Evolutionary conservation across 2,797 vertebrate species (phyloP), one percentile per base, ranked within the genome.

Genomic region (Oreonectes daqikongensis): DNA sequence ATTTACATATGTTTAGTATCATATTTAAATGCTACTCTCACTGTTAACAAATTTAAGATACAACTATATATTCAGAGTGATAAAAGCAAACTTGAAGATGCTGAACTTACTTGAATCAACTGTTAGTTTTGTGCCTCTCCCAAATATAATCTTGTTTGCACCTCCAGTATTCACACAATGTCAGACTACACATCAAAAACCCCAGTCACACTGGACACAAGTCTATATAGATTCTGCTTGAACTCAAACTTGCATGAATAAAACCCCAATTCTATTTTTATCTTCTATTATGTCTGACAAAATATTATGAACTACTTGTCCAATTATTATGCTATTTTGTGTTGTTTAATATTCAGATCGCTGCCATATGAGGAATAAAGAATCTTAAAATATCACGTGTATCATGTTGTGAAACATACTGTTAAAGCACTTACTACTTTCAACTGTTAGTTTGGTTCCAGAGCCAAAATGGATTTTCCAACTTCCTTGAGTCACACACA

Each of bases 401-500:
- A 12, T 30, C 12, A 22, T 15, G 20, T 10, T 46, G 15, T 46
- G 7, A 14, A 42, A 42, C 20, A 11, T 32, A 32, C 5, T 15
- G 24, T 28, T 18, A 63, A 42, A 28, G 4, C 28, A 67, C 86
- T 87, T 85, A 89, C 86, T 82, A 61, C 65, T 69, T 69, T 87
- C 53, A 20, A 88, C 66, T 5, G 2, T 74, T 2, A 88, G 66
- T 63, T 75, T 80, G 0, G 76, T 85, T 78, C 84, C 87, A 75
- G 70, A 46, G 68, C 85, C 69, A 78, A 89, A 87, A 66, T 72
- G 22, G 6, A 87, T 59, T 74, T 74, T 87, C 5, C 52, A 1
- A 64, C 52, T 75, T 30, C 74, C 79, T 46, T 61, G 30, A 81
- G 73, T 82, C 85, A 89, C 87, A 88, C 90, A 90, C 84, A 81